phyloP scores from a whole-genome alignment of 2,888 invertebrate species.

The Drosophila emarginata region DNA sequence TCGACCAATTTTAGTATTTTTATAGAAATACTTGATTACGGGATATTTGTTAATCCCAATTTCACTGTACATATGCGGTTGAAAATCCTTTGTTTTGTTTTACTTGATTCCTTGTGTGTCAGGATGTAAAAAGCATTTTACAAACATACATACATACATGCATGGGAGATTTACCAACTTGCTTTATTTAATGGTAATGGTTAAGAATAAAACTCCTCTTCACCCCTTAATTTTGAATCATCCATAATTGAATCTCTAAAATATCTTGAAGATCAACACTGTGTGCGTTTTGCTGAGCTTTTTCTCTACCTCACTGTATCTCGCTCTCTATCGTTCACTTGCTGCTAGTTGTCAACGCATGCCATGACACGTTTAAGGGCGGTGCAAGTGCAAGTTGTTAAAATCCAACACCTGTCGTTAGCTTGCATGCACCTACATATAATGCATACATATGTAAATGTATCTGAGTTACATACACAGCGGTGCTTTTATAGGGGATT shows the following conservation, averaged over 20 bases:
- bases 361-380: conserved; percentile 46
- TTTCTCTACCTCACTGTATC: neutral
- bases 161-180: no score
- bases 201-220: no score
- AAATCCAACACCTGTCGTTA: conserved; percentile 58
- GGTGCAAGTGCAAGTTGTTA: conserved; percentile 46
- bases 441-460: conserved; percentile 1
- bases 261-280: neutral
- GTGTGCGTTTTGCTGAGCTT: neutral
- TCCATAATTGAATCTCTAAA: neutral
- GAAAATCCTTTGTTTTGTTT: no score
- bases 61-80: no score
- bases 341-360: conserved; percentile 27
- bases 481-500: neutral
- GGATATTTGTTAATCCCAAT: no score
- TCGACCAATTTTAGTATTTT: no score
- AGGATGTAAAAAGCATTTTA: no score
- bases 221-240: no score
- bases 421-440: conserved; percentile 10
- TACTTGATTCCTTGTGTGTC: no score
- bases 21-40: no score
- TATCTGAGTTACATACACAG: neutral
- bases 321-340: neutral
- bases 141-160: no score
- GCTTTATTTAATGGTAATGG: no score